A percentile compares a stretch with the other conserved stretches of the same genome.
Evolutionary conservation across 1,140 invertebrate species (phyloP).

Genomic region (silkworm (Bombyx mori)): ASM3026992v2 NC_085116.1:7874501-7875000

Average conservation of each 20-base stretch:
- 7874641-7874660: constrained; percentile 45
- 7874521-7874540: constrained; percentile 50
- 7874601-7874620: constrained; percentile 58
- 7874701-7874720: constrained; percentile 61
- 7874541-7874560: constrained; percentile 55
- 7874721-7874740: constrained; percentile 54
- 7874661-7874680: constrained; percentile 61
- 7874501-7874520: constrained; percentile 65
- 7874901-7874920: no score
- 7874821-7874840: constrained; percentile 24
- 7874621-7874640: constrained; percentile 50
- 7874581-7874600: constrained; percentile 36
- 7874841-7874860: neutral
- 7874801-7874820: constrained; percentile 52
- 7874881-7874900: no score
- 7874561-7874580: constrained; percentile 58
- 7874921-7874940: no score
- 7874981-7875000: no score
- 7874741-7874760: constrained; percentile 37
- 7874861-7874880: no score
- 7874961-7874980: no score
- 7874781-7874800: constrained; percentile 64
- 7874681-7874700: constrained; percentile 54
- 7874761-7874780: constrained; percentile 47
- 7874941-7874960: no score